These are phyloP conservation scores for Arrhamphus sclerolepis DNA, from an alignment of 2,797 vertebrate species.

Conservation along the genomic window DNA sequence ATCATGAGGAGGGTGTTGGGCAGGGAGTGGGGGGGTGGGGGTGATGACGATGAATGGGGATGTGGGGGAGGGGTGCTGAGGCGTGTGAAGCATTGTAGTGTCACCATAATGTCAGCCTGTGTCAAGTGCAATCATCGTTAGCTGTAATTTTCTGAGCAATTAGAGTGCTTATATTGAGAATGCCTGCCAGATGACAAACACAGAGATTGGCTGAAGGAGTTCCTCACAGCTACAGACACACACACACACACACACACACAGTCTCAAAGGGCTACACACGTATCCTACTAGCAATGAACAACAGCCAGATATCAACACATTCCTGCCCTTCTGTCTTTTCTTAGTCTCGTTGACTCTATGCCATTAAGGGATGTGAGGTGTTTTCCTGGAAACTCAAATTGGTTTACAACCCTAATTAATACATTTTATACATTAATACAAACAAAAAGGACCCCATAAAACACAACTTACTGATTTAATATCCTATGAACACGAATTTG, in stretches of 20 bases:
- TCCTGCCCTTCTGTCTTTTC: slow-evolving; percentile 2
- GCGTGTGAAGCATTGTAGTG: slow-evolving; percentile 58
- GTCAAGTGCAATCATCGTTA: slow-evolving; percentile 85
- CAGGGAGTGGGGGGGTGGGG: slow-evolving; percentile 6
- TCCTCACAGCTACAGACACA: slow-evolving; percentile 60
- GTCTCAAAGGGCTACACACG: slow-evolving; percentile 19
- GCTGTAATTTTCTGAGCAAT: slow-evolving; percentile 87
- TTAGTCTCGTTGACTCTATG: too few relatives aligned
- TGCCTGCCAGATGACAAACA: slow-evolving; percentile 76
- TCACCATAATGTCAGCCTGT: slow-evolving; percentile 79
- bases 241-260: slow-evolving; percentile 43
- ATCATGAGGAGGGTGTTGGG: slow-evolving; percentile 61
- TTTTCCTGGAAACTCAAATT: not conserved
- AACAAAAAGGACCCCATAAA: not conserved
- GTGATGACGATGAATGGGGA: slow-evolving; percentile 12
- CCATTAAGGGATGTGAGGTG: too few relatives aligned
- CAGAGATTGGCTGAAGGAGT: slow-evolving; percentile 58
- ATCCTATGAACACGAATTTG: too few relatives aligned
- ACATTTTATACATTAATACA: not conserved
- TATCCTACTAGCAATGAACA: slow-evolving; percentile 8
- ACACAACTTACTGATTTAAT: too few relatives aligned
- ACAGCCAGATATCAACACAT: slow-evolving; percentile 31
- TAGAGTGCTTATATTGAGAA: slow-evolving; percentile 89
- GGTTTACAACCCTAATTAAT: not conserved
- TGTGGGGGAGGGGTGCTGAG: slow-evolving; percentile 15